Evolutionary conservation across 1,140 invertebrate genomes (phyloP).

Genomic region (Tetramorium parvispinum): DNA sequence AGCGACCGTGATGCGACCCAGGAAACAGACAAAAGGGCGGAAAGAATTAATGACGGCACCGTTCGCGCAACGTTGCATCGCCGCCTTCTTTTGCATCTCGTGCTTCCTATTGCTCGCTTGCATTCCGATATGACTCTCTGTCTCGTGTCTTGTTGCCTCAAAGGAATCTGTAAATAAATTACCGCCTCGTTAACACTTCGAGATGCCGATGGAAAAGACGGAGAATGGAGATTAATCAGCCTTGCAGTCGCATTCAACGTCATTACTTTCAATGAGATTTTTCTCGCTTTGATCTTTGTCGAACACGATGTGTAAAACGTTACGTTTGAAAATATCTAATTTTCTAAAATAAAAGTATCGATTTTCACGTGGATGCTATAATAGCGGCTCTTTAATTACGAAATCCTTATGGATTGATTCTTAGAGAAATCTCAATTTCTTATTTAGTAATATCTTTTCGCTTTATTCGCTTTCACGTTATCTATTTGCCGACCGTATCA

Average conservation of each 20-base stretch:
- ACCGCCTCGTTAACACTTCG: neutral
- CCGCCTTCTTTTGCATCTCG: neutral
- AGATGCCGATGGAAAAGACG: slow-evolving; percentile 11
- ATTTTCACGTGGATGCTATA: neutral
- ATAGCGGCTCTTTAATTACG: neutral
- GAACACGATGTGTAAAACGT: neutral
- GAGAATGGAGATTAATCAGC: slow-evolving; percentile 39
- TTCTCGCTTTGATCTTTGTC: slow-evolving; percentile 10
- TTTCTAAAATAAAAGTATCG: neutral
- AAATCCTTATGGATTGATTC: neutral
- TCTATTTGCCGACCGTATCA: neutral
- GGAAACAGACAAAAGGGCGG: slow-evolving; percentile 73
- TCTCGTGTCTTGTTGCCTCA: neutral
- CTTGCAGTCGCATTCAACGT: neutral
- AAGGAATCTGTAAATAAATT: slow-evolving; percentile 41
- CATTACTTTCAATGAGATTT: neutral
- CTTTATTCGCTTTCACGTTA: slow-evolving; percentile 8
- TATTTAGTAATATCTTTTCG: neutral
- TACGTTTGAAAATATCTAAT: neutral
- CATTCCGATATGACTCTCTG: neutral
- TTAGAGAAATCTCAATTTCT: neutral
- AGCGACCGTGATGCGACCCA: slow-evolving; percentile 12
- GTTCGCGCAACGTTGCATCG: slow-evolving; percentile 26
- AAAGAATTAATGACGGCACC: slow-evolving; percentile 76
- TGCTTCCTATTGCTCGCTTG: neutral